phyloP scores from a whole-genome alignment of 2,797 vertebrate species.

The Anomalospiza imberbis region DNA sequence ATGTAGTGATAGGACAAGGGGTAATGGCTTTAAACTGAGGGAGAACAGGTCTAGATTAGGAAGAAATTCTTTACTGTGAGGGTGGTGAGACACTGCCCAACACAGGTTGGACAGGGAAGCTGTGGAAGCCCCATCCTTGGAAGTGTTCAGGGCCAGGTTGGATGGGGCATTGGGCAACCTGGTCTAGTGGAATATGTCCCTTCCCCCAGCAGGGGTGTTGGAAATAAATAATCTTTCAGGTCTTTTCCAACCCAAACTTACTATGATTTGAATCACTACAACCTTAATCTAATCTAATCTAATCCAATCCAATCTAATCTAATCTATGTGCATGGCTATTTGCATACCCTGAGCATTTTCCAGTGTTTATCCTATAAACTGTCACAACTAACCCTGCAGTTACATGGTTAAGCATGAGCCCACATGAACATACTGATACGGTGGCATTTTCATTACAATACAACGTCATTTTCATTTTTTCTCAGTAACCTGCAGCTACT shows the following conservation, averaged over 20 bases:
- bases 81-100: background rate
- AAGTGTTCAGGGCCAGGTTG: background rate
- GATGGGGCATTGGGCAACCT: background rate
- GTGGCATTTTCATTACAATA: background rate
- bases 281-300: background rate
- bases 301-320: background rate
- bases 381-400: background rate
- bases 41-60: background rate
- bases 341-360: background rate
- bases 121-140: background rate
- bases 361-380: background rate
- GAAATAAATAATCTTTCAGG: background rate
- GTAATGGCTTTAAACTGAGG: background rate
- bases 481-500: background rate
- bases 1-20: background rate
- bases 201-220: background rate
- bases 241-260: background rate
- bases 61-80: background rate
- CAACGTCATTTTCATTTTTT: background rate
- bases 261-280: background rate
- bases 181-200: background rate
- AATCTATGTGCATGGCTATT: background rate
- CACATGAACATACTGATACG: background rate
- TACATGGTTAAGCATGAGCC: background rate
- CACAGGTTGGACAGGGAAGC: background rate